Base-by-base conservation (phyloP, 2,113 vertebrate species). In the Rhinolophus ferrumequinum region DNA sequence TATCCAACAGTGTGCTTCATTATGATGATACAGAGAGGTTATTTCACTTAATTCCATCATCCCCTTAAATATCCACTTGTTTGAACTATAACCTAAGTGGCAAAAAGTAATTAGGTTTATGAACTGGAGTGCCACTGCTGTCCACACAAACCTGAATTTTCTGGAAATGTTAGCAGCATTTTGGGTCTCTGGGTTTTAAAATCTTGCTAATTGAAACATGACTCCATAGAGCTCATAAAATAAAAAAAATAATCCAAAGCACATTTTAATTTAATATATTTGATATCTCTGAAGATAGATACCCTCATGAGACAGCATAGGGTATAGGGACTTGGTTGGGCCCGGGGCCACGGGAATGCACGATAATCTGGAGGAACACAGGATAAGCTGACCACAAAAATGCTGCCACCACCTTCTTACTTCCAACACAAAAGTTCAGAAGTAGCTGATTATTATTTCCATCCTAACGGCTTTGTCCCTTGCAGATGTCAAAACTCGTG, bases 191-290 rank as follows among this genome's bases (percentile, higher is more conserved):
- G 6, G 3, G 30, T 66, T 67, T 97, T 81, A 81, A 92, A 72
- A 77, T 81, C 22, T 96, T 60, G 11, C 67, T 56, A 95, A 76
- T 64, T 95, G 85, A 92, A 81, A 50, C 13, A 92, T 28, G 6
- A 1, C 11, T 72, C 90, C 26, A 82, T 66, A n/a, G 41, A 73
- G 81, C 33, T 95, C 95, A 0, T 72, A 83, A 90, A 90, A 92
- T 24, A 41, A 54, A 66, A 93, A 88, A 2, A 22, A 62, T n/a
- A 85, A 92, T 15, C 8, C 12, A 60, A 70, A 87, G 86, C 13
- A 76, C 69, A 88, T 52, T 41, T 56, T 88, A 77, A 95, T 38
- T 76, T 84, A 92, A 79, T 76, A 81, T 56, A 81, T 52, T 24
- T 10, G 58, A 4, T 24, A 82, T 79, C 33, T 84, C 6, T 82